Evolutionary conservation across 2,113 vertebrate genomes (phyloP).

Genomic region (Acrocephalus arundinaceus): DNA sequence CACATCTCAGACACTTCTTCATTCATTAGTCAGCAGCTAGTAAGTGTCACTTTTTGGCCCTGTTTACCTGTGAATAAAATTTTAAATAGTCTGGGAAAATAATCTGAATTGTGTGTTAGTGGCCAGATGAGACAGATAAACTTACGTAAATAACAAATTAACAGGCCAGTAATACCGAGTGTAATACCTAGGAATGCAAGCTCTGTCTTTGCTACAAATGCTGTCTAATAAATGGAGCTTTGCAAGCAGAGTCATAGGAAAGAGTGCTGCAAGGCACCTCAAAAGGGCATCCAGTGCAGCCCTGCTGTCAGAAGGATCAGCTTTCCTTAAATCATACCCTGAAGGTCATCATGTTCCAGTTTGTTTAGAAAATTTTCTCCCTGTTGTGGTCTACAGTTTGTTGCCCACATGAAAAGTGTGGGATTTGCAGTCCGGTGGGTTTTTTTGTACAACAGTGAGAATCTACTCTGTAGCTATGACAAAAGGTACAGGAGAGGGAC

Average conservation of each 20-base stretch:
- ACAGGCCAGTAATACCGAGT: not conserved
- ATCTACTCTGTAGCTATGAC: not conserved
- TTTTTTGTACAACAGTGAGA: not conserved
- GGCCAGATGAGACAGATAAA: not conserved
- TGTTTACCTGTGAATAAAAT: not conserved
- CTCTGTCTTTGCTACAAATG: not conserved
- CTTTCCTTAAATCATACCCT: not conserved
- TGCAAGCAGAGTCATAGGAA: not conserved
- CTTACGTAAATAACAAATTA: not conserved
- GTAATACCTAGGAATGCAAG: not conserved
- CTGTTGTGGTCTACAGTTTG: not conserved
- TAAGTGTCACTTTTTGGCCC: not conserved
- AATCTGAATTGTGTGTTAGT: not conserved
- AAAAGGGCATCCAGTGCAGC: not conserved
- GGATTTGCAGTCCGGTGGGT: rapidly evolving
- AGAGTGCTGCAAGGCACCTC: not conserved
- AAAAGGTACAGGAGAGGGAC: not conserved
- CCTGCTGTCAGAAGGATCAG: not conserved
- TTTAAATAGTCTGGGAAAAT: not conserved
- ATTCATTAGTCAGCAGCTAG: not conserved
- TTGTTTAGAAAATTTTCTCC: not conserved
- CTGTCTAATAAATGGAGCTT: not conserved
- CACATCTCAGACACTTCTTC: not conserved
- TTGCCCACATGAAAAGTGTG: not conserved
- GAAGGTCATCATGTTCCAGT: not conserved